phyloP scores from a whole-genome alignment of 1,140 invertebrate species.

The Camponotus floridanus region DNA sequence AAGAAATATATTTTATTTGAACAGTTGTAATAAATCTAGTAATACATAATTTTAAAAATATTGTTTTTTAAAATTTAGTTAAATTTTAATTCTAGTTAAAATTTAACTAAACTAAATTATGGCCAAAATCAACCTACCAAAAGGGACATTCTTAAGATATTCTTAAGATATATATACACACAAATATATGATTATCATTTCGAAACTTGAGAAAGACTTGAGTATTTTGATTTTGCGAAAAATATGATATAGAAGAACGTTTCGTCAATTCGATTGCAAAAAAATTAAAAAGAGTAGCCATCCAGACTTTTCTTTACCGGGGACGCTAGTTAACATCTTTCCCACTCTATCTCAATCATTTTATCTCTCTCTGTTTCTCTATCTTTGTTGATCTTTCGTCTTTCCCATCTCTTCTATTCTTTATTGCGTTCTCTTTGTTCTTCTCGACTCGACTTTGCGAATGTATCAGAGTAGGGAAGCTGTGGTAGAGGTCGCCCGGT shows the following conservation, averaged over 20 bases:
- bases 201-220: conserved; percentile 73
- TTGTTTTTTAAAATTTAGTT: not conserved
- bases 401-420: not conserved
- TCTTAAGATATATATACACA: conserved; percentile 50
- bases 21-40: not conserved
- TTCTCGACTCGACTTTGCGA: not conserved
- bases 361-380: not conserved
- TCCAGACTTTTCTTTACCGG: conserved; percentile 48
- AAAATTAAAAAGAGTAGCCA: conserved; percentile 74
- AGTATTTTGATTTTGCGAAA: conserved; percentile 53
- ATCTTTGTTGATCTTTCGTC: conserved; percentile 3
- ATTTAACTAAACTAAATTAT: conserved; percentile 8
- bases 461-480: not conserved
- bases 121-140: conserved; percentile 73
- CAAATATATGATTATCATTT: conserved; percentile 50
- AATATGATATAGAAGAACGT: conserved; percentile 69
- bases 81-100: not conserved
- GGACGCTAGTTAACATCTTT: conserved; percentile 55
- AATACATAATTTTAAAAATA: not conserved
- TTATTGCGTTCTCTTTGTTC: not conserved
- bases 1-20: not conserved
- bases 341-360: not conserved
- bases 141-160: conserved; percentile 62
- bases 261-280: conserved; percentile 63
- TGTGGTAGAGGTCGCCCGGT: conserved; percentile 67